Percentiles rank a stretch among this genome's conserved stretches.
These are phyloP conservation scores for Gadopsis bispinosus DNA, from an alignment of 2,797 vertebrate species.

Conservation along the genomic window DNA sequence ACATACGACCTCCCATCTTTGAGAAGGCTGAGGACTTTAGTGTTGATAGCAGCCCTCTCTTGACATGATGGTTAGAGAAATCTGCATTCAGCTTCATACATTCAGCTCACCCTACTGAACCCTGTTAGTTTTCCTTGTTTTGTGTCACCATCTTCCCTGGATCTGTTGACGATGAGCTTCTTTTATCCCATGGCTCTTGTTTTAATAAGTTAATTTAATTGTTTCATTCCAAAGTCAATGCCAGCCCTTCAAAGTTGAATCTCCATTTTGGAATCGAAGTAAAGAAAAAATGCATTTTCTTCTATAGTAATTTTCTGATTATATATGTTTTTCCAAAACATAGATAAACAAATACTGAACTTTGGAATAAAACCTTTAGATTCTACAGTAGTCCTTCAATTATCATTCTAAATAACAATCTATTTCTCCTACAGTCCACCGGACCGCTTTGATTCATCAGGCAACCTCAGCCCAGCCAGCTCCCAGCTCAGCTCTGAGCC, in stretches of 20 bases:
- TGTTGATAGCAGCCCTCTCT: background rate
- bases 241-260: background rate
- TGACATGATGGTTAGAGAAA: background rate
- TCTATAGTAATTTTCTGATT: background rate
- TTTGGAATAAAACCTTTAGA: conserved; percentile 24
- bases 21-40: background rate
- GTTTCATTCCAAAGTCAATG: conserved; percentile 41
- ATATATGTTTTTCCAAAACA: background rate
- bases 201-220: background rate
- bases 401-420: conserved; percentile 23
- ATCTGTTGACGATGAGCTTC: background rate
- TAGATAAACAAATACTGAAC: background rate
- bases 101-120: background rate
- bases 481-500: conserved; percentile 92
- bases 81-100: background rate
- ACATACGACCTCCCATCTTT: background rate
- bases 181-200: background rate
- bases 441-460: conserved; percentile 91
- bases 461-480: conserved; percentile 92
- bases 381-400: background rate
- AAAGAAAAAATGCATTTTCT: conserved; percentile 5
- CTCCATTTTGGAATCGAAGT: background rate
- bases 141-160: conserved; percentile 9
- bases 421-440: conserved; percentile 83
- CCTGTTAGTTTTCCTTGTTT: conserved; percentile 22